Base-by-base conservation (phyloP, 2,888 invertebrate species). In the Tipula confusa region DNA sequence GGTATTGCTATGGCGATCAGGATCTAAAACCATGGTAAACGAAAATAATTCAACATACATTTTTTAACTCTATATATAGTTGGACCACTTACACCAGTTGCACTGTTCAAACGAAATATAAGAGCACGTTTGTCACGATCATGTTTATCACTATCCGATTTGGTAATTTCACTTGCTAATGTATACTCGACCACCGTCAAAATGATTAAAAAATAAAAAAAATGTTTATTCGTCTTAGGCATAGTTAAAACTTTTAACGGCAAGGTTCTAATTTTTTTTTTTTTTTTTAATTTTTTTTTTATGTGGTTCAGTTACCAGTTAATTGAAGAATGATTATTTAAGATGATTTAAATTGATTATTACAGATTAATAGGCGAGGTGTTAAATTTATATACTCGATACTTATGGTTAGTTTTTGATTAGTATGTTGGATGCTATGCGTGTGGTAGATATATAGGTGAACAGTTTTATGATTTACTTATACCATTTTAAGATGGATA, bases 1-100 rank as follows among this genome's bases (percentile, higher is more conserved):
- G 93, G 93, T 15, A 93, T 90, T 0, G 93, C 92, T 84, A 93
- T 89, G 0, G 93, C 93, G 18, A 93, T 85, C 87, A 93, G 92
- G 9, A 92, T 89, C 93, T 93, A 89, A 28, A 90, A 90, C 48
- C 85, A 84, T 85, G 84, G 2, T n/a, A n/a, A n/a, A n/a, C n/a
- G n/a, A n/a, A n/a, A n/a, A n/a, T n/a, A n/a, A n/a, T n/a, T n/a
- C n/a, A n/a, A n/a, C n/a, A n/a, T n/a, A n/a, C n/a, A n/a, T n/a
- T n/a, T n/a, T n/a, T n/a, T n/a, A n/a, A n/a, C n/a, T n/a, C n/a
- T n/a, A n/a, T n/a, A n/a, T n/a, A n/a, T n/a, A n/a, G n/a, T n/a
- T n/a, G 7, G 29, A 2, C 29, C 29, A 15, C 80, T 80, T 80
- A 80, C 80, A 80, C 80, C 80, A 1, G 80, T 80, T 80, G 80